Percentiles rank a stretch among this genome's conserved stretches.
Evolutionary conservation across 2,888 invertebrate species (phyloP).

Genomic region (Gandaritis pyraliata): DNA sequence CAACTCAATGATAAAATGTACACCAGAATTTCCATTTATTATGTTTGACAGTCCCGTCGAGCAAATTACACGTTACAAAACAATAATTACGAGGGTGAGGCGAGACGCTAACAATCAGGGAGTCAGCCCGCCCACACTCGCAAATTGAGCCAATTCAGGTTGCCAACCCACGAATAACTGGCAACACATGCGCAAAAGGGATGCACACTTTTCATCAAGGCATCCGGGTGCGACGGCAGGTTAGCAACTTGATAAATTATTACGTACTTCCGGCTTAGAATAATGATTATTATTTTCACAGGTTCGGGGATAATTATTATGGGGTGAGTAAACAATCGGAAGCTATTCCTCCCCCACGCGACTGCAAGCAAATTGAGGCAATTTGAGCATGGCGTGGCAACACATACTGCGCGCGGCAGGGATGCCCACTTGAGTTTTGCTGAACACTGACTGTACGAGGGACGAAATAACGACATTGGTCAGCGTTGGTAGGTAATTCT

Average conservation of each 20-base stretch:
- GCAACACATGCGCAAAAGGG: slow-evolving; percentile 49
- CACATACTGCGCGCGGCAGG: slow-evolving; percentile 13
- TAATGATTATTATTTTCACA: background rate
- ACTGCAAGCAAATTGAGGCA: slow-evolving; percentile 65
- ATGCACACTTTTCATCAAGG: slow-evolving; percentile 9
- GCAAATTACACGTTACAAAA: slow-evolving; percentile 46
- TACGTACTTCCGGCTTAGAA: background rate
- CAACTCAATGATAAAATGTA: slow-evolving; percentile 33
- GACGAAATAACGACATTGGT: slow-evolving; percentile 1
- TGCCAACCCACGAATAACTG: slow-evolving; percentile 42
- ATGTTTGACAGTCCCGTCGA: slow-evolving; percentile 42
- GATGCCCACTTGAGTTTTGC: slow-evolving; percentile 12
- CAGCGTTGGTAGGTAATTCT: background rate
- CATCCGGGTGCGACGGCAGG: background rate
- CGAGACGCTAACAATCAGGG: slow-evolving; percentile 51
- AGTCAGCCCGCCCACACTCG: slow-evolving; percentile 43
- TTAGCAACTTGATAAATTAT: background rate
- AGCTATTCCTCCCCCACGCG: slow-evolving; percentile 38
- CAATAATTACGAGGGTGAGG: slow-evolving; percentile 51
- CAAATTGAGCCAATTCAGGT: slow-evolving; percentile 71
- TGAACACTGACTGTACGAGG: background rate
- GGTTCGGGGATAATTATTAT: slow-evolving; percentile 42
- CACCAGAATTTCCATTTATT: slow-evolving; percentile 38
- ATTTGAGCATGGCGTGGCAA: slow-evolving; percentile 57
- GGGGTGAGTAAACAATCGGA: slow-evolving; percentile 47